These are phyloP conservation scores for Chrysina gloriosa DNA, from an alignment of 2,888 invertebrate species.

Conservation along the genomic window DNA sequence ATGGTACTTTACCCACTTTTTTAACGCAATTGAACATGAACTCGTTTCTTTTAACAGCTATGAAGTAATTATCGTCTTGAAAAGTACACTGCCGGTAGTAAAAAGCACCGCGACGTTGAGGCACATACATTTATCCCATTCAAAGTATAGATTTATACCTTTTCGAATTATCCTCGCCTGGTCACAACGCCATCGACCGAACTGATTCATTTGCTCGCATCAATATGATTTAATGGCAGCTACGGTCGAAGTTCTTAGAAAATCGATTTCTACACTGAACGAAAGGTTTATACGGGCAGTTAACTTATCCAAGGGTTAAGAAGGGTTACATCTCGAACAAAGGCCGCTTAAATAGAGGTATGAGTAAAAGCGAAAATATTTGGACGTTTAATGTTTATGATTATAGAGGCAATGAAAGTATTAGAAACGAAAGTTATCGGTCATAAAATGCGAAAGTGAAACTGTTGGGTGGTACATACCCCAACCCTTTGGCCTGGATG, in stretches of 20 bases:
- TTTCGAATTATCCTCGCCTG: not conserved
- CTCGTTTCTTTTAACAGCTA: not conserved
- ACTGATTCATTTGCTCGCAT: not conserved
- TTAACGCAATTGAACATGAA: not conserved
- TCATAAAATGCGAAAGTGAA: not conserved
- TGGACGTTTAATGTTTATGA: not conserved
- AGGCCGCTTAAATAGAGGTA: not conserved
- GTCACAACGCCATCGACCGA: not conserved
- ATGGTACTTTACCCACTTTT: not conserved
- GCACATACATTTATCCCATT: not conserved
- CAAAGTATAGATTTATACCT: not conserved
- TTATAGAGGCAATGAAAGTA: not conserved
- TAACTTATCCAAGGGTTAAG: not conserved
- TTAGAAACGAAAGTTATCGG: not conserved
- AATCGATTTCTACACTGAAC: not conserved
- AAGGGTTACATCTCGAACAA: not conserved
- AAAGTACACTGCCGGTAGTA: constrained; percentile 5
- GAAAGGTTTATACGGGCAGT: not conserved
- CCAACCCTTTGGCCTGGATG: no score
- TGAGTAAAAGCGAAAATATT: not conserved
- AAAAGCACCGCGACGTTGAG: not conserved
- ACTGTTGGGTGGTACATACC: no score
- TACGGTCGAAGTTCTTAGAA: not conserved
- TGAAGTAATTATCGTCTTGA: constrained; percentile 3
- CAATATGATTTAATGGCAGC: not conserved